These are phyloP conservation scores for Drosophila kambysellisi DNA, from an alignment of 2,888 invertebrate species.

Conservation along the genomic window DNA sequence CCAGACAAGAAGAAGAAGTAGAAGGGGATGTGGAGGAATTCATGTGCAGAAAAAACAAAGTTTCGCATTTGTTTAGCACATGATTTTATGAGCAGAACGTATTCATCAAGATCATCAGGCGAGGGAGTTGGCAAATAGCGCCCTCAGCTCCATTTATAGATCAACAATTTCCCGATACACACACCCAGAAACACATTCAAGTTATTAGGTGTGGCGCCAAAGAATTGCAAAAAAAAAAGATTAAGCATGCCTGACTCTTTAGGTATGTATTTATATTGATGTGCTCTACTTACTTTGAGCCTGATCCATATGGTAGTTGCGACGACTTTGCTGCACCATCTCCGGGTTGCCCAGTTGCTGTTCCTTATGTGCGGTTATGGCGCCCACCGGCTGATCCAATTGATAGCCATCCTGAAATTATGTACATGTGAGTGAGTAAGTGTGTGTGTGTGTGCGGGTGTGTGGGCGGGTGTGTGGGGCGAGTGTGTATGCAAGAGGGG, in stretches of 20 bases:
- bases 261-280: background rate
- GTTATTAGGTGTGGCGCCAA: constrained; percentile 41
- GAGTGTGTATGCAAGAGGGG: no score
- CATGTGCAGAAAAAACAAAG: constrained; percentile 29
- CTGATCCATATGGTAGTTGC: constrained; percentile 26
- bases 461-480: background rate
- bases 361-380: constrained; percentile 78
- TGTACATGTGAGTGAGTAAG: constrained; percentile 3
- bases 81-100: constrained; percentile 75
- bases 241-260: background rate
- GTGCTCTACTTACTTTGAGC: constrained; percentile 49
- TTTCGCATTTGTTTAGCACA: constrained; percentile 61
- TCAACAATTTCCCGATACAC: background rate
- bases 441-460: constrained; percentile 5
- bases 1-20: constrained; percentile 29
- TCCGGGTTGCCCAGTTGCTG: constrained; percentile 75
- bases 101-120: constrained; percentile 70
- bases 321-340: constrained; percentile 59
- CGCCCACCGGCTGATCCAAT: constrained; percentile 74
- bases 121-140: constrained; percentile 19
- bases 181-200: constrained; percentile 21
- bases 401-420: constrained; percentile 74
- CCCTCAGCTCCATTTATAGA: constrained; percentile 34
- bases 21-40: background rate
- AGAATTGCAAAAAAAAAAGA: constrained; percentile 8